Base-by-base conservation (phyloP, 2,113 vertebrate species). In the Corapipo altera region DNA sequence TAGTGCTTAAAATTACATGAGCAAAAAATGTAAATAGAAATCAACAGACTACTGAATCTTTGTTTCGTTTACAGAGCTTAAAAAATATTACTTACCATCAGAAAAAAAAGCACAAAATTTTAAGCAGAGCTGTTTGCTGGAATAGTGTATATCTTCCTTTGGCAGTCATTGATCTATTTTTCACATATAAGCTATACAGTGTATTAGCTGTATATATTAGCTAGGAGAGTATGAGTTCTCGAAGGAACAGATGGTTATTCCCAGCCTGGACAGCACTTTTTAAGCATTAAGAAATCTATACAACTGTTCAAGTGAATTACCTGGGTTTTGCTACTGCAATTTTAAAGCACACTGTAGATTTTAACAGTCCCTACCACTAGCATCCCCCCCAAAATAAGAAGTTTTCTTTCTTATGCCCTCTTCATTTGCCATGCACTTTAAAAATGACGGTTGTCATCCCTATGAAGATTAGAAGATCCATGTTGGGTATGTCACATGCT, bases 391-490 rank as follows among this genome's bases (percentile, higher is more conserved):
- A 93, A 91, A 94, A 77, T 23, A 15, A 58, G 74, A 93, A 95
- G 90, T 93, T 93, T 92, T 33, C 64, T 82, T 62, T 78, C 73
- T 87, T 66, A 23, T 7, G 2, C 48, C 49, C 48, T 69, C 86
- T 73, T 94, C 95, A 96, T 93, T 98, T 97, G 94, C 94, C 79
- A 96, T 98, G 97, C 96, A 95, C 97, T 98, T 98, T 96, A 98
- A 98, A 98, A 98, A 96, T 98, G 98, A 98, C 96, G 96, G 98
- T 97, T 98, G 98, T 98, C 90, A 93, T 98, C 97, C 94, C 96
- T 98, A 81, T 98, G 98, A 98, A 98, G 98, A 98, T 98, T 97
- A 98, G 97, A 99, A 98, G 97, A 97, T 59, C 96, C 32, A 15
- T 92, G 81, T 98, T 97, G 96, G 97, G 65, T 97, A 97, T 92